Base-by-base conservation (phyloP, 2,113 vertebrate species). In the Erpornis zantholeuca region DNA sequence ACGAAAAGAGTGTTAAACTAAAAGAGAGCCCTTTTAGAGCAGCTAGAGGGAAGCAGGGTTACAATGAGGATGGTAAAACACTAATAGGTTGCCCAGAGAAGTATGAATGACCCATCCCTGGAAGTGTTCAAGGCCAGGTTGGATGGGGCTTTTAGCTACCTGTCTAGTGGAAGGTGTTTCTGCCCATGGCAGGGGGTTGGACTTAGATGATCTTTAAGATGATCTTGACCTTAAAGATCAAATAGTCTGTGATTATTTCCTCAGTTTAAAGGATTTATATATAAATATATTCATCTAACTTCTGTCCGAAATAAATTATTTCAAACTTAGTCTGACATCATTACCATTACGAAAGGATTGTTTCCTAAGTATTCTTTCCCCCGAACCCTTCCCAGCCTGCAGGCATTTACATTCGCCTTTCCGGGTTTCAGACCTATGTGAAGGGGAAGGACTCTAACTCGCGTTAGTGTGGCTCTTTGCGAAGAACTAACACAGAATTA, bases 401-500 rank as follows among this genome's bases (percentile, higher is more conserved):
- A 29, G 33, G 33, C 38, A 24, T 45, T 35, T 35, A 4, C 4
- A 29, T 33, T 76, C 7, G 0, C 31, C 64, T 64, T 56, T 25
- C 15, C 1, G 3, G 2, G n/a, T 24, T 63, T 22, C 57, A 23
- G 2, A 13, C 11, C 17, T 35, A 2, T 1, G 25, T 4, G 40
- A 57, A 61, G 52, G 31, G 7, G 36, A 53, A 60, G 42, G 23
- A 38, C 21, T 14, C 5, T 11, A 53, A 35, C 28, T 33, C 7
- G 0, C 1, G 4, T 5, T 59, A 27, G 22, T 3, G 19, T 14
- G 20, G 11, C 2, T 13, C 22, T 82, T n/a, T 7, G 7, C 3
- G 15, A 56, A 52, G 23, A 65, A 25, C 36, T 10, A 50, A 47
- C 27, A 22, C 13, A 11, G 45, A 60, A 42, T 15, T 27, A 22